These are phyloP conservation scores for Halictus rubicundus DNA, from an alignment of 1,140 invertebrate species.

Conservation along the genomic window DNA sequence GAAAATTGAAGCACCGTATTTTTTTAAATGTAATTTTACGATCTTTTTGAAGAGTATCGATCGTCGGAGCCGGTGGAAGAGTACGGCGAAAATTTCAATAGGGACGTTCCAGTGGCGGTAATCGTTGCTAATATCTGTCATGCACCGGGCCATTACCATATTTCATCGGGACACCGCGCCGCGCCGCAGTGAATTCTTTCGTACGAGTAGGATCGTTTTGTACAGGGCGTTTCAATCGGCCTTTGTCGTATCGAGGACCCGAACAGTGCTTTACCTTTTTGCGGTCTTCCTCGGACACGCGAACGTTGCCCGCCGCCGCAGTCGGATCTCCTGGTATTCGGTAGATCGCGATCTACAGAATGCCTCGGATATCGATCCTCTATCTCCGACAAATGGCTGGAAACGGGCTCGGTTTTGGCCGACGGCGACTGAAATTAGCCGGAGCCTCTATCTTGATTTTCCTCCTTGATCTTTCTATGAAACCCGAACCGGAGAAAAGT, in stretches of 20 bases:
- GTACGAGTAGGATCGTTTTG: slow-evolving; percentile 30
- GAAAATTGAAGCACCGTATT: no score
- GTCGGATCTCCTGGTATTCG: slow-evolving; percentile 22
- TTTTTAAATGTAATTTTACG: no score
- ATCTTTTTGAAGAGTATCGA: slow-evolving; percentile 12
- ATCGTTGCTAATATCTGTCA: slow-evolving; percentile 66
- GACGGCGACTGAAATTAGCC: background rate
- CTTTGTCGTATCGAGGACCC: slow-evolving; percentile 30
- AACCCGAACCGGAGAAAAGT: background rate
- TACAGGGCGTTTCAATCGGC: slow-evolving; percentile 48
- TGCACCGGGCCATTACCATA: slow-evolving; percentile 62
- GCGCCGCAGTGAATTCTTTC: slow-evolving; percentile 57
- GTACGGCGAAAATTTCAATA: slow-evolving; percentile 40
- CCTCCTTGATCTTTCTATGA: background rate
- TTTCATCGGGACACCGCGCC: slow-evolving; percentile 53
- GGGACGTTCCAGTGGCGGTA: slow-evolving; percentile 50
- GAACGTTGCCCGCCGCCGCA: background rate
- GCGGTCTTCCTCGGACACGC: background rate
- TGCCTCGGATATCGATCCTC: slow-evolving; percentile 16
- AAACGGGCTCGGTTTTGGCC: background rate
- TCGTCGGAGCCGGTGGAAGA: slow-evolving; percentile 35
- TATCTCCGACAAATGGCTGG: slow-evolving; percentile 1
- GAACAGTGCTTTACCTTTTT: background rate
- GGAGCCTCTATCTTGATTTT: background rate
- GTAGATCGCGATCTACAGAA: slow-evolving; percentile 48